Percentiles rank a stretch among this genome's conserved stretches.
These are phyloP conservation scores for Lasioglossum morio DNA, from an alignment of 2,888 invertebrate genomes.

Conservation along the genomic window DNA sequence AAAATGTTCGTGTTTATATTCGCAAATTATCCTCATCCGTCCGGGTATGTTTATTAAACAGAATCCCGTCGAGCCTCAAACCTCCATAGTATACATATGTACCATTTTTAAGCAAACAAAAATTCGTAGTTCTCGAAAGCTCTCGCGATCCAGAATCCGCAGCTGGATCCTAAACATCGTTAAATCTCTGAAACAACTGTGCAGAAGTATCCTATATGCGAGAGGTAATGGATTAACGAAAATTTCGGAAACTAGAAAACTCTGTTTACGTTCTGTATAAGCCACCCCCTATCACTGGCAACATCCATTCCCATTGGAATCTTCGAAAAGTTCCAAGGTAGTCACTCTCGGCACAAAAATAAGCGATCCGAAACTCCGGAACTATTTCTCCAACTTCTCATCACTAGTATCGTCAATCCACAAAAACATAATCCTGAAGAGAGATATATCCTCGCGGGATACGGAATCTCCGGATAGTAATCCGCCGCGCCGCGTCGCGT, in stretches of 20 bases:
- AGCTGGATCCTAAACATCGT: neutral
- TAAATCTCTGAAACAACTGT: neutral
- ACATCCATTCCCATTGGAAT: neutral
- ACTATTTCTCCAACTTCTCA: neutral
- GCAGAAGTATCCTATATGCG: neutral
- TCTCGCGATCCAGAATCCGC: neutral
- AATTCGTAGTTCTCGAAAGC: neutral
- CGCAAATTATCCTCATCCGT: neutral
- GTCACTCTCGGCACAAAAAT: slow-evolving; percentile 11
- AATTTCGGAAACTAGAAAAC: neutral
- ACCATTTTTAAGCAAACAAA: neutral
- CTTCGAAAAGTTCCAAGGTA: slow-evolving; percentile 1
- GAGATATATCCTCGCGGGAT: neutral
- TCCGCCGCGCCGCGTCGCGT: neutral
- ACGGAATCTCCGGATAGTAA: neutral
- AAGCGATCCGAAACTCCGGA: neutral
- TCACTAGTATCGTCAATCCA: slow-evolving; percentile 2
- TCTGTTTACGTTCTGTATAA: slow-evolving; percentile 9
- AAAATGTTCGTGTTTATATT: neutral
- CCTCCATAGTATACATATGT: neutral
- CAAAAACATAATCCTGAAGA: slow-evolving; percentile 12
- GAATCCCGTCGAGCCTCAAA: neutral
- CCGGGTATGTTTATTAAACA: neutral
- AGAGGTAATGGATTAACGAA: neutral
- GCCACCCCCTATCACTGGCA: neutral